Evolutionary conservation across 1,140 invertebrate genomes (phyloP), one percentile per base, ranked within the genome.

Genomic region (Trichonephila clavipes): DNA sequence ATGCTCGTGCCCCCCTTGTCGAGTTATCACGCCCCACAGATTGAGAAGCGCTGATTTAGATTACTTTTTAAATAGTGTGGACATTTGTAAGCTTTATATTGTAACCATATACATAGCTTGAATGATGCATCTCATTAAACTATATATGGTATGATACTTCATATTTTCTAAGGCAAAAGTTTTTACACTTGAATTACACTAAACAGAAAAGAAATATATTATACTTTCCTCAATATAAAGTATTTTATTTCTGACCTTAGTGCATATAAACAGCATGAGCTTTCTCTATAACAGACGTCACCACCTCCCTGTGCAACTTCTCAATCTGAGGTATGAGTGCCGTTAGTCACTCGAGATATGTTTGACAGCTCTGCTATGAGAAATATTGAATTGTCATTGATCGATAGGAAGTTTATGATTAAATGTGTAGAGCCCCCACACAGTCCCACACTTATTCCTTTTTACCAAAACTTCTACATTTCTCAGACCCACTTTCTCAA

Each of bases 391-490:
- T 88, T 44, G 59, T 62, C 59, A 62, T 34, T 62, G 86, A 66
- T 88, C 62, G 86, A 88, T 88, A 21, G 86, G 86, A 44, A 88
- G 44, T 88, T 66, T 40, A 88, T 88, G 86, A 88, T 88, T 88
- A 88, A 62, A 64, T 59, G 86, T n/a, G 44, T 66, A 34, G 59
- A 28, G 21, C 51, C 85, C 85, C 34, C 34, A n/a, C n/a, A n/a
- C n/a, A 87, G 21, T 66, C 64, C 62, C 62, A 21, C 62, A 40
- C 62, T 88, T 88, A 62, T 66, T 88, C 18, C 86, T 66, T 64
- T 59, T 44, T 44, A n/a, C 82, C 44, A 21, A 85, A 51, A 24
- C 82, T 24, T 59, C 58, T 44, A 85, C 18, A 58, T 85, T 58
- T 59, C 82, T 2, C 0, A 51, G 21, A 59, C 51, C 12, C 18